Percentiles rank a stretch among this genome's conserved stretches.
Evolutionary conservation across 2,797 vertebrate genomes (phyloP).

Genomic region (Pelodytes ibericus): DNA sequence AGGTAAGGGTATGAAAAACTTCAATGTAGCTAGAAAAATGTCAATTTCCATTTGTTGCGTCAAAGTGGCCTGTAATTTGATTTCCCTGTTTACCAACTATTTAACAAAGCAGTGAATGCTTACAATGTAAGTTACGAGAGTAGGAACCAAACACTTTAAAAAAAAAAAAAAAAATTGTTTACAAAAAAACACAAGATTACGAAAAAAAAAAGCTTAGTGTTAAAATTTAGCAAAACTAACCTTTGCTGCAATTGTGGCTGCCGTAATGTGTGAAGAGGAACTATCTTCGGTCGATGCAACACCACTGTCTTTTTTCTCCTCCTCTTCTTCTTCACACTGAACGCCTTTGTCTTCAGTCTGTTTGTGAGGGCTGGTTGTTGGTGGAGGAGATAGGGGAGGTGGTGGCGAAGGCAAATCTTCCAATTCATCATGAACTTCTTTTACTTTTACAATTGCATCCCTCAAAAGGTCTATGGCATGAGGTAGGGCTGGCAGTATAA

Average conservation of each 20-base stretch:
- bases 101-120: too few species aligned
- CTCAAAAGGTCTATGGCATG: slow-evolving; percentile 97
- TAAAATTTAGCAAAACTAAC: slow-evolving; percentile 66
- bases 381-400: slow-evolving; percentile 93
- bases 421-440: slow-evolving; percentile 94
- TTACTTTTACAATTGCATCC: slow-evolving; percentile 97
- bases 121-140: too few species aligned
- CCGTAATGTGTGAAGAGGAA: slow-evolving; percentile 96
- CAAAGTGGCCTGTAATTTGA: too few species aligned
- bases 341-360: slow-evolving; percentile 98
- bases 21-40: too few species aligned
- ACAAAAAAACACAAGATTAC: too few species aligned
- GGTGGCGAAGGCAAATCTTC: slow-evolving; percentile 97
- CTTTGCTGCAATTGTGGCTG: slow-evolving; percentile 96
- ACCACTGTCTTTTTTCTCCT: slow-evolving; percentile 98
- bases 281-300: slow-evolving; percentile 98
- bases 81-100: too few species aligned
- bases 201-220: neutral
- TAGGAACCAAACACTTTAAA: too few species aligned
- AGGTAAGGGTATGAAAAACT: too few species aligned
- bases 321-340: slow-evolving; percentile 97
- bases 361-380: slow-evolving; percentile 89
- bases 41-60: too few species aligned
- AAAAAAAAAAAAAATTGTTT: too few species aligned
- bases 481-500: slow-evolving; percentile 98